Base-by-base conservation (phyloP, 1,140 invertebrate genomes). In the Drosophila trapezifrons region DNA sequence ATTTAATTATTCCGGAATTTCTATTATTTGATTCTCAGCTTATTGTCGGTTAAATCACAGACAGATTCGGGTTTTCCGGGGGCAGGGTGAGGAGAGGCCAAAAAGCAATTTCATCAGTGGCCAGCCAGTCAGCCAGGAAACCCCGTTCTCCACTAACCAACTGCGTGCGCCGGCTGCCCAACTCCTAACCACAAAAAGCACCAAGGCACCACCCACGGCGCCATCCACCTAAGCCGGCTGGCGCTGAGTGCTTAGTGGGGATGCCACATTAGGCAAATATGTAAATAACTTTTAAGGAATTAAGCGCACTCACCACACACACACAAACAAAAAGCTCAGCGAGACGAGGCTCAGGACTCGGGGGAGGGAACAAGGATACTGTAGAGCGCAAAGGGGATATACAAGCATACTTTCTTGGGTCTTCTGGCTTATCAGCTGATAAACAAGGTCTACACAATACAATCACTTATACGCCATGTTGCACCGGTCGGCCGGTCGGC, bases 251-350 rank as follows among this genome's bases (percentile, higher is more conserved):
- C 82, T 83, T 83, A 83, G 80, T 78, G 79, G 45, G 59, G 72
- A 76, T 86, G 74, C 81, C 81, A 80, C 78, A 81, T 78, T 76
- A 86, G 69, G 74, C 78, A 85, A 87, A 87, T 87, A 87, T 87
- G 83, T 87, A 87, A 87, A 87, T 87, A 87, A 89, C 83, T 87
- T 89, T 87, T 87, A 87, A 87, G 83, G 86, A 86, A 86, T 86
- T 86, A 86, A 73, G 84, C 83, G 72, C 83, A 89, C 83, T 72
- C 84, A 13, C 54, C 83, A 64, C 80, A n/a, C 58, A 60, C 79
- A 75, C 79, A n/a, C 58, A 60, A 76, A 75, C 79, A 73, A 66
- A 76, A 73, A 69, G 70, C 54, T 49, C 49, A 57, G 66, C 52
- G 27, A 38, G 35, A 43, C 55, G 60, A 70, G 60, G 4, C 22